Base-by-base conservation (phyloP, 2,888 invertebrate species). In the Eutolmus rufibarbis region DNA sequence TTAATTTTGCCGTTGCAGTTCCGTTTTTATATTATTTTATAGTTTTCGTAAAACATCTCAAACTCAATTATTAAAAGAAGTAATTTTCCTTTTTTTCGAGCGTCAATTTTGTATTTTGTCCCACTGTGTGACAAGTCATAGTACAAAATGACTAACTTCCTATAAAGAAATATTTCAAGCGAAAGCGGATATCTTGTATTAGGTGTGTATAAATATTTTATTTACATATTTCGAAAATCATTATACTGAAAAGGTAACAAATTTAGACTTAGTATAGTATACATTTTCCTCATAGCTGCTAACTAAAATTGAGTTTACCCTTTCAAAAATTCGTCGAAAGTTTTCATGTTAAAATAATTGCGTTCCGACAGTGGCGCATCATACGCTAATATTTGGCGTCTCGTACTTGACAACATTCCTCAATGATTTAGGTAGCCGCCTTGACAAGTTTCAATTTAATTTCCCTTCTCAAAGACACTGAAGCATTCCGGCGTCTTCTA, bases 361-460 rank as follows among this genome's bases (percentile, higher is more conserved):
- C 76, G 19, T 66, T 66, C 12, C 66, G 23, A 66, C 23, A 51
- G 66, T 2, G 66, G 2, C 28, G 12, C 1, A 76, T 66, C 43
- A 78, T 51, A 79, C 40, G 51, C 5, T 51, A 12, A 51, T 43
- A 79, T 51, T 31, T 79, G 79, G 28, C 51, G 23, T 66, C 51
- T 34, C 56, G 12, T 46, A 51, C 51, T 79, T 51, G 46, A 79
- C 51, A 31, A 19, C 46, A 51, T 79, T 79, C 51, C 31, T 51
- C 51, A 79, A 51, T 28, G n/a, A 51, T 79, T 79, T 79, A 56
- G 51, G 23, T 16, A 51, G 51, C 14, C 79, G 51, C 28, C 23
- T 78, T 78, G 78, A 78, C 23, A 43, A 78, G 43, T 79, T 79
- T 79, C 51, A 51, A 79, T 79, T 79, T 34, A 79, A 51, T 79